Percentiles rank a stretch among this genome's conserved stretches.
Conservation (phyloP, 2,797 vertebrate genomes). For the Gorsachius magnificus region DNA sequence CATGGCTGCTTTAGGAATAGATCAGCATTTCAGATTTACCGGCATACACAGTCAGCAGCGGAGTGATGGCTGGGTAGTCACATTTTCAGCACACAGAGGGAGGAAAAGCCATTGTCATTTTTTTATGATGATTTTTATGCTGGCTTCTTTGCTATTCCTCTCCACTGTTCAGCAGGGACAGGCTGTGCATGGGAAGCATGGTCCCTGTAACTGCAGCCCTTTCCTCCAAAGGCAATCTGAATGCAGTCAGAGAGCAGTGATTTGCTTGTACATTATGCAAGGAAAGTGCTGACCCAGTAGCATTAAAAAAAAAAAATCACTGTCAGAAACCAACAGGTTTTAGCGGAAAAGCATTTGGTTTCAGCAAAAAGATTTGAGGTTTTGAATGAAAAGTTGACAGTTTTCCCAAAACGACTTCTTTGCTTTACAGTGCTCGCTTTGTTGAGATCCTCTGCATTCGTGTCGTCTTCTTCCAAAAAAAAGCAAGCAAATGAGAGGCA, state of each 20-base stretch:
- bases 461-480: background rate
- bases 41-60: background rate
- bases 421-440: background rate
- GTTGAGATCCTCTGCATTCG: background rate
- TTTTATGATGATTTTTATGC: background rate
- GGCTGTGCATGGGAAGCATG: background rate
- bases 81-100: background rate
- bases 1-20: background rate
- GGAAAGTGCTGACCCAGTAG: constrained; percentile 10
- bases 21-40: background rate
- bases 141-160: background rate
- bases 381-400: background rate
- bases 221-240: background rate
- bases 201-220: background rate
- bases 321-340: background rate
- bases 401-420: background rate
- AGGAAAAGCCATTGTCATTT: background rate
- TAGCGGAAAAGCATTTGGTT: background rate
- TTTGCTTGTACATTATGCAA: background rate
- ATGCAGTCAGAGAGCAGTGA: background rate
- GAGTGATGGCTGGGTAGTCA: background rate
- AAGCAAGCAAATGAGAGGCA: background rate
- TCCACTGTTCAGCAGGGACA: fast-evolving
- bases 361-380: background rate
- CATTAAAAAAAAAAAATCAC: background rate